Base-by-base conservation (phyloP, 2,888 invertebrate species). In the Cactoblastis cactorum region DNA sequence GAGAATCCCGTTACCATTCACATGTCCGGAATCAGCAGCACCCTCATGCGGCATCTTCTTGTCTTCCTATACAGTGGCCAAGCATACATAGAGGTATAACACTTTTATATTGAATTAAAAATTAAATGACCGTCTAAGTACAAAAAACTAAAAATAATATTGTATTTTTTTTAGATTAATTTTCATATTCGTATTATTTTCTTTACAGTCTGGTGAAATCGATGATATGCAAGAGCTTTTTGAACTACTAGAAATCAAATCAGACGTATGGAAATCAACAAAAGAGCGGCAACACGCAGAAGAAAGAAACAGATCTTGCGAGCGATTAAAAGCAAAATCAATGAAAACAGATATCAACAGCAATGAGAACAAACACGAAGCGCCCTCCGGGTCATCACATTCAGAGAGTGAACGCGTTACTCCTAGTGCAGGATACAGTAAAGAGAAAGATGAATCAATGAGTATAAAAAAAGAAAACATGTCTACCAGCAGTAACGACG, bases 51-150 rank as follows among this genome's bases (percentile, higher is more conserved):
- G 80, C 95, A 95, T 81, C 91, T 96, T 66, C 92, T 96, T 69
- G 94, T 96, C 71, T 96, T 96, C 78, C 85, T 96, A 51, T 96
- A 96, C 80, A 95, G 95, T 65, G 96, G 96, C 53, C 95, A 96
- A 86, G 95, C 95, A 58, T 93, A 93, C 65, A 93, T 95, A 63
- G 94, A 94, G 91, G 95, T 95, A 75, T 81, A 83, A 37, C 12
- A 12, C 19, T 3, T 32, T 15, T 33, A 12, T 33, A n/a, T 33
- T 33, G 12, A n/a, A n/a, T n/a, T n/a, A n/a, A n/a, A n/a, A n/a
- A n/a, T n/a, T n/a, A n/a, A n/a, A n/a, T n/a, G n/a, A n/a, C n/a
- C n/a, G n/a, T n/a, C n/a, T n/a, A n/a, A n/a, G n/a, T n/a, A n/a
- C n/a, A n/a, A n/a, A n/a, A n/a, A n/a, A n/a, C n/a, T n/a, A n/a